Evolutionary conservation across 2,113 vertebrate species (phyloP), one percentile per base, ranked within the genome.

Genomic region (Sylvietta virens): DNA sequence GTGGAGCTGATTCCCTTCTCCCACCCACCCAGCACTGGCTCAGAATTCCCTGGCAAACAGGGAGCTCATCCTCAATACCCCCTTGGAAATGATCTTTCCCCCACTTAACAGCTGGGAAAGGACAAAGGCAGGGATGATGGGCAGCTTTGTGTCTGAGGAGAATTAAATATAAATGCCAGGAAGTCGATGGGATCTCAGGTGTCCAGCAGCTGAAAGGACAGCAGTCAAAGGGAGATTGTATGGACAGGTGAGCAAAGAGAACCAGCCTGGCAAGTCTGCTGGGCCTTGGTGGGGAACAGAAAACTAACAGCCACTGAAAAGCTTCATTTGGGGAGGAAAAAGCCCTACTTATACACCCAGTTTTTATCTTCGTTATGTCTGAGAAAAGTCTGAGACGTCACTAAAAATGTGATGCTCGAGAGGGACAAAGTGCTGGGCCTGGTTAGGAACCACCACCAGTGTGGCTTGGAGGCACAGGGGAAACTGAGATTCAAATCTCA

Each of bases 81-180:
- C 47, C 53, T 37, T 92, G 79, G 70, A 66, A 85, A 65, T 17
- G 4, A 23, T 21, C 26, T 54, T 57, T 53, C 47, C 16, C 51
- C 45, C 15, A 8, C 19, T 47, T 7, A 66, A 53, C 60, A 78
- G 86, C 40, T 85, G 79, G 86, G 69, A 48, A 71, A 79, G 71
- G 79, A 77, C 73, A 84, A 72, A 72, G 45, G 69, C 11, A 9
- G 74, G 78, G 88, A 92, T n/a, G 81, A 48, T 37, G 72, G 9
- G 48, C 53, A 72, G 93, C 64, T 88, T 79, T 86, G 79, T 78
- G 35, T 60, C 21, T 9, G 67, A 82, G 61, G 26, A 91, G 57
- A 70, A 70, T 58, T 3, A 50, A 84, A 80, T 58, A 66, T 3
- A 70, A 62, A 57, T 22, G 62, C 42, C 21, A 27, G 62, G 30